Evolutionary conservation across 2,113 vertebrate species (phyloP).

Genomic region (Cyprinodon variegatus): DNA sequence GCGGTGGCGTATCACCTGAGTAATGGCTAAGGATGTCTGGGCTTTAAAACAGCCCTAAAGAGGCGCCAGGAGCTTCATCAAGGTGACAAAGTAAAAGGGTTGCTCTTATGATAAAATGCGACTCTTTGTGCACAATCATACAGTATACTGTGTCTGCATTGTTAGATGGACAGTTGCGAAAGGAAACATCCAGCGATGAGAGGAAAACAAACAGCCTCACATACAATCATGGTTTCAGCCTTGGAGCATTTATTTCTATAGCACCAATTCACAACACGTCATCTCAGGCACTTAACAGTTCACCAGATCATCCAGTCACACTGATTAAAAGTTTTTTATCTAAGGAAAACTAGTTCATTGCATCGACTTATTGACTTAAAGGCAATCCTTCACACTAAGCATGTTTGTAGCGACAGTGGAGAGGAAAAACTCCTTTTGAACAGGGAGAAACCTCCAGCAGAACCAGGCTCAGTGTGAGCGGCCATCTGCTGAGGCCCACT

Average conservation of each 20-base stretch:
- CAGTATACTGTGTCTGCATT: not conserved
- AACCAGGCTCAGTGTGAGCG: no score
- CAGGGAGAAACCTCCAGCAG: no score
- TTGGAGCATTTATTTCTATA: constrained; percentile 16
- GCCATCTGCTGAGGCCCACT: no score
- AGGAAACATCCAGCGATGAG: constrained; percentile 58
- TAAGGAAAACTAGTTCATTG: no score
- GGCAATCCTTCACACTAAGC: no score
- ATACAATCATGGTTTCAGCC: constrained; percentile 39
- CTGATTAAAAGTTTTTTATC: no score
- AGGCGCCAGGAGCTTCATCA: constrained; percentile 69
- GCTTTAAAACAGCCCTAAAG: constrained; percentile 64
- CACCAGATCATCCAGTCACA: no score
- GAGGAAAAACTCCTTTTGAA: no score
- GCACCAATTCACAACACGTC: no score
- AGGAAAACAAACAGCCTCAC: constrained; percentile 46
- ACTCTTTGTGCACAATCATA: constrained; percentile 5
- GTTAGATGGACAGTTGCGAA: constrained; percentile 66
- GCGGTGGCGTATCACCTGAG: constrained; percentile 75
- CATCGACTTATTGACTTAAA: no score
- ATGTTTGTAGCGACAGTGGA: no score
- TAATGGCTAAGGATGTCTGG: constrained; percentile 79
- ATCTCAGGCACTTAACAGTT: no score
- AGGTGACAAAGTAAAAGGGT: constrained; percentile 67
- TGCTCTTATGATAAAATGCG: constrained; percentile 57